These are phyloP conservation scores for Agonopterix subpropinquella DNA, from an alignment of 2,888 invertebrate genomes.

Conservation along the genomic window DNA sequence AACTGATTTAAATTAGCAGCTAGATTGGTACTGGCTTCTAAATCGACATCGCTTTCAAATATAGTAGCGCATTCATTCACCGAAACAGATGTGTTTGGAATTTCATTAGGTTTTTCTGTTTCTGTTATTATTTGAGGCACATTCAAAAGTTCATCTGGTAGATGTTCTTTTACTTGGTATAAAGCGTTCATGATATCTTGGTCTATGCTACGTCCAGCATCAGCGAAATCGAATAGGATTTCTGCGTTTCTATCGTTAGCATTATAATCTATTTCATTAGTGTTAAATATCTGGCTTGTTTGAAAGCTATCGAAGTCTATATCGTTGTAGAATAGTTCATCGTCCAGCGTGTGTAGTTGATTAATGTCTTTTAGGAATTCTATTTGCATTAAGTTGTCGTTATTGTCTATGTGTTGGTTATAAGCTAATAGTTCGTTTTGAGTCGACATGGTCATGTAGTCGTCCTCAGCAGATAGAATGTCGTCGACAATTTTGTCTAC, in stretches of 20 bases:
- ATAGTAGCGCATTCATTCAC: conserved; percentile 65
- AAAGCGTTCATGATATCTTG: conserved; percentile 59
- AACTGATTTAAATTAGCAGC: conserved; percentile 66
- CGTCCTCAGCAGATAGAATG: conserved; percentile 62
- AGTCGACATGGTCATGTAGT: conserved; percentile 52
- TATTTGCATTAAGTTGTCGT: conserved; percentile 56
- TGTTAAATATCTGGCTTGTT: conserved; percentile 50
- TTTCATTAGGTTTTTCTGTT: conserved; percentile 19
- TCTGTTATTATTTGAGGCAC: conserved; percentile 28
- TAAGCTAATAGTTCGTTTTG: conserved; percentile 43
- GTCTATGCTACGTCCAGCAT: conserved; percentile 44
- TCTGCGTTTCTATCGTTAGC: conserved; percentile 39
- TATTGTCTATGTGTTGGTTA: conserved; percentile 13
- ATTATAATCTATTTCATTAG: conserved; percentile 43
- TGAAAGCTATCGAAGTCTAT: conserved; percentile 62
- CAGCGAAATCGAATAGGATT: conserved; percentile 50
- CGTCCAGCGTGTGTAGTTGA: conserved; percentile 56
- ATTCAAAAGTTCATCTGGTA: conserved; percentile 52
- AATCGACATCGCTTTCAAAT: conserved; percentile 66
- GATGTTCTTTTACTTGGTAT: conserved; percentile 44
- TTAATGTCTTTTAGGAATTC: conserved; percentile 63
- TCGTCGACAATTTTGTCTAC: conserved; percentile 66
- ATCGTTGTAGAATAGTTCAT: conserved; percentile 60
- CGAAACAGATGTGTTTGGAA: conserved; percentile 28
- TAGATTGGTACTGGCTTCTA: conserved; percentile 62